These are phyloP conservation scores for Zygogramma bicolorata DNA, from an alignment of 2,888 invertebrate genomes.

Conservation along the genomic window DNA sequence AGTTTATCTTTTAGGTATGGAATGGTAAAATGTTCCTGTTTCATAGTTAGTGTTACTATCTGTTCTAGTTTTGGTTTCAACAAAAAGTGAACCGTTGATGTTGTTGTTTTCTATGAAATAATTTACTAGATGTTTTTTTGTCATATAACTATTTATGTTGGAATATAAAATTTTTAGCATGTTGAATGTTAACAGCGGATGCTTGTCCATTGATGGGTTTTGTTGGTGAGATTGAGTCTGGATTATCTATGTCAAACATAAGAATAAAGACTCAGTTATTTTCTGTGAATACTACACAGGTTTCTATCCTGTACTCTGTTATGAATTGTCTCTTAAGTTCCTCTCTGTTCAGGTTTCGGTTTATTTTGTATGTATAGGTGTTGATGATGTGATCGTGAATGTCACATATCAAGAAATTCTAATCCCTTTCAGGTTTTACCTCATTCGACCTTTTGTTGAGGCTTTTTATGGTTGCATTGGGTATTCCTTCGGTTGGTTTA, in stretches of 20 bases:
- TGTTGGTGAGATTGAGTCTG: neutral
- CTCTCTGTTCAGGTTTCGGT: slow-evolving; percentile 27
- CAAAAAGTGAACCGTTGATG: slow-evolving; percentile 13
- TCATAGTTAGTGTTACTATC: neutral
- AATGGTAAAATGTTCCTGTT: neutral
- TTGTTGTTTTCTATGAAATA: slow-evolving; percentile 1
- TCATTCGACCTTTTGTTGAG: neutral
- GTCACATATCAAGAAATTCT: slow-evolving; percentile 24
- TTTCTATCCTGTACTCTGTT: slow-evolving; percentile 24
- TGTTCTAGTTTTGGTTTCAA: slow-evolving; percentile 22
- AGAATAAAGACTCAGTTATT: slow-evolving; percentile 25
- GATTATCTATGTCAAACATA: slow-evolving; percentile 8
- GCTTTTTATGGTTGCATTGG: slow-evolving; percentile 11
- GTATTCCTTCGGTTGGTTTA: slow-evolving; percentile 21
- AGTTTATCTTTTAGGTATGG: neutral
- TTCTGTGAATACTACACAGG: slow-evolving; percentile 17
- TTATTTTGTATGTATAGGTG: slow-evolving; percentile 21
- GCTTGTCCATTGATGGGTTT: slow-evolving; percentile 7
- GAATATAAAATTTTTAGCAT: slow-evolving; percentile 13
- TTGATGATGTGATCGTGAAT: slow-evolving; percentile 29
- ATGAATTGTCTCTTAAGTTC: slow-evolving; percentile 28
- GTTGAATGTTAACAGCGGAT: slow-evolving; percentile 8
- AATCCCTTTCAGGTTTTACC: neutral
- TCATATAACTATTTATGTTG: slow-evolving; percentile 12
- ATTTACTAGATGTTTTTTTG: slow-evolving; percentile 20